Percentiles rank a stretch among this genome's conserved stretches.
These are phyloP conservation scores for Tamandua tetradactyla DNA, from an alignment of 2,797 vertebrate species.

Conservation along the genomic window DNA sequence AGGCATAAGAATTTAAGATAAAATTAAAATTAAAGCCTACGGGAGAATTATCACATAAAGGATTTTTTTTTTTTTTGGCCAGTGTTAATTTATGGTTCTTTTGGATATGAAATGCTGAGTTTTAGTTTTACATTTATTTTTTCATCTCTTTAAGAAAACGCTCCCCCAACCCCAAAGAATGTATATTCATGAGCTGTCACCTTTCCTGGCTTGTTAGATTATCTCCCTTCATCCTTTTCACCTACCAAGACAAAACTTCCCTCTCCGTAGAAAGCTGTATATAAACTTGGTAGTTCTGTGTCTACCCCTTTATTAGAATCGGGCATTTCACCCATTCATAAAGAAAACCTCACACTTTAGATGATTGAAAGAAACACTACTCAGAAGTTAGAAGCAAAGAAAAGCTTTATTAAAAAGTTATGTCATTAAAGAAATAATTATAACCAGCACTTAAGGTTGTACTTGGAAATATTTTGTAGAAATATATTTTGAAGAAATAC, in stretches of 20 bases:
- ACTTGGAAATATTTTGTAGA: background rate
- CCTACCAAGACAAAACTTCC: background rate
- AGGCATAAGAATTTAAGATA: background rate
- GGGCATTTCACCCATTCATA: background rate
- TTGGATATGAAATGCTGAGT: background rate
- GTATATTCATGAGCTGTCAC: background rate
- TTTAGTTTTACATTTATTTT: background rate
- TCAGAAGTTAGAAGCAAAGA: background rate
- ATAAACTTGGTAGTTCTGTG: background rate
- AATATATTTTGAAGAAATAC: background rate
- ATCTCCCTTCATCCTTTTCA: background rate
- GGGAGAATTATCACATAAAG: background rate
- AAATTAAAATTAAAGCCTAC: slow-evolving; percentile 33
- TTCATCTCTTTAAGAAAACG: background rate
- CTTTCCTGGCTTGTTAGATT: background rate
- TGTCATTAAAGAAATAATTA: background rate
- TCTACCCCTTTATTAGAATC: background rate
- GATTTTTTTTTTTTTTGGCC: background rate
- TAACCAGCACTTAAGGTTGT: background rate
- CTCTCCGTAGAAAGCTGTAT: background rate
- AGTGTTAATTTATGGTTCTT: background rate
- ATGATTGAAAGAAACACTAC: background rate
- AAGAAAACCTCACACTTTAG: slow-evolving; percentile 7
- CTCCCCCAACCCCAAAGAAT: background rate
- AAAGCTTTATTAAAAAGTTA: background rate